These are phyloP conservation scores for Pachyuromys duprasi DNA, from an alignment of 2,797 vertebrate species.

Conservation along the genomic window DNA sequence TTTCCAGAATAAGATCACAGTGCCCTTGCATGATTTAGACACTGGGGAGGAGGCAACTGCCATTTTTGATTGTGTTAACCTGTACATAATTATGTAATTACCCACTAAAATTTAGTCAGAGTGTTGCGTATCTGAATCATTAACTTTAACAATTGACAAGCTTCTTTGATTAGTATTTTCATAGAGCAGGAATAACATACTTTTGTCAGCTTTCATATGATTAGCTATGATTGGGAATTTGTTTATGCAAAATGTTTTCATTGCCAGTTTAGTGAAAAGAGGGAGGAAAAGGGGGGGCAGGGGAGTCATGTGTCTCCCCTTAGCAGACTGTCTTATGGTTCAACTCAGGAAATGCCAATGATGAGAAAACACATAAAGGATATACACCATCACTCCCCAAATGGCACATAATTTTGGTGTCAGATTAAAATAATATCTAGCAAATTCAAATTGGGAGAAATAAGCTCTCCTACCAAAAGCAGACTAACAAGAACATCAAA, in stretches of 20 bases:
- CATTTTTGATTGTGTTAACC: constrained; percentile 90
- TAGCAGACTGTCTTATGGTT: constrained; percentile 52
- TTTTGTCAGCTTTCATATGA: constrained; percentile 89
- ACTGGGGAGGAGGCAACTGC: constrained; percentile 82
- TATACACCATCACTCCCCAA: neutral
- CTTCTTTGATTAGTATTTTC: constrained; percentile 91
- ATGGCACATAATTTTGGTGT: constrained; percentile 28
- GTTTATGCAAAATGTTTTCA: constrained; percentile 89
- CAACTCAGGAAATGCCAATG: neutral
- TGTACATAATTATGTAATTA: constrained; percentile 90
- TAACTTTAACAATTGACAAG: constrained; percentile 91
- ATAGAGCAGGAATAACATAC: constrained; percentile 84
- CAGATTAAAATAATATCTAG: constrained; percentile 22
- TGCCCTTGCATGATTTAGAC: constrained; percentile 73
- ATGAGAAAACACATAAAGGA: neutral
- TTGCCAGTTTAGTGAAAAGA: constrained; percentile 70
- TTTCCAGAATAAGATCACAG: constrained; percentile 58
- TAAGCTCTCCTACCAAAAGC: constrained; percentile 46
- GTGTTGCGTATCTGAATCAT: constrained; percentile 90
- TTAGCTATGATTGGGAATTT: constrained; percentile 89
- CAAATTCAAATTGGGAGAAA: neutral
- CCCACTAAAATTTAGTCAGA: constrained; percentile 88
- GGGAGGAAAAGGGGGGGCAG: constrained; percentile 30
- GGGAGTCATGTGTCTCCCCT: constrained; percentile 74
- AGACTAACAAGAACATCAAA: constrained; percentile 55